Evolutionary conservation across 2,113 vertebrate genomes (phyloP), one percentile per base, ranked within the genome.

Genomic region (Tiliqua scincoides): DNA sequence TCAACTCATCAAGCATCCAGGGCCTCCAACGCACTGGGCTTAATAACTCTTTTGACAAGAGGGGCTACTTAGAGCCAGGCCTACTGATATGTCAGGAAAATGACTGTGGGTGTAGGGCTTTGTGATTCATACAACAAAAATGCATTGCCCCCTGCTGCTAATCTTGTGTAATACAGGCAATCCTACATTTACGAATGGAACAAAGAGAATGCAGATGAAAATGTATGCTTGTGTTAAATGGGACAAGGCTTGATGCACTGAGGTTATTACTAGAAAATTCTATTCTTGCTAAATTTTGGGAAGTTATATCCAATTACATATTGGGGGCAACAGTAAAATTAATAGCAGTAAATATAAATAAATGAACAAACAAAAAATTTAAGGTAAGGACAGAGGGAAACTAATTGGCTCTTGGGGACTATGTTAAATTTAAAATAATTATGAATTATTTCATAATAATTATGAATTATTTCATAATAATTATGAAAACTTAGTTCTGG

Each of bases 81-180:
- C 43, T 48, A 8, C 43, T 0, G 14, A 15, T 0, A 4, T 2
- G 1, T 0, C n/a, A 0, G 2, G 0, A 57, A 0, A 72, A 1
- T 8, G 32, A 18, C 11, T 40, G 59, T 40, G 0, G 14, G 9
- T 11, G 79, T 43, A 21, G 48, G 52, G 0, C 20, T 3, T 23
- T 75, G n/a, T 10, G 32, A 67, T 59, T 11, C 10, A 78, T 78
- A 80, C 10, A 21, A 17, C 20, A 76, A 87, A 71, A 37, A 67
- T 63, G 62, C 88, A 88, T 61, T 93, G 92, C 92, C 92, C 89
- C 82, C 92, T 92, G 73, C 79, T 74, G 94, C 87, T 73, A 0
- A 17, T 79, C 15, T 57, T 63, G 78, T 54, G 92, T 85, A 93
- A 79, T 91, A 73, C 35, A 48, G 35, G 48, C n/a, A 32, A 37